Base-by-base conservation (phyloP, 1,140 invertebrate species). In the Procambarus virginalis region DNA sequence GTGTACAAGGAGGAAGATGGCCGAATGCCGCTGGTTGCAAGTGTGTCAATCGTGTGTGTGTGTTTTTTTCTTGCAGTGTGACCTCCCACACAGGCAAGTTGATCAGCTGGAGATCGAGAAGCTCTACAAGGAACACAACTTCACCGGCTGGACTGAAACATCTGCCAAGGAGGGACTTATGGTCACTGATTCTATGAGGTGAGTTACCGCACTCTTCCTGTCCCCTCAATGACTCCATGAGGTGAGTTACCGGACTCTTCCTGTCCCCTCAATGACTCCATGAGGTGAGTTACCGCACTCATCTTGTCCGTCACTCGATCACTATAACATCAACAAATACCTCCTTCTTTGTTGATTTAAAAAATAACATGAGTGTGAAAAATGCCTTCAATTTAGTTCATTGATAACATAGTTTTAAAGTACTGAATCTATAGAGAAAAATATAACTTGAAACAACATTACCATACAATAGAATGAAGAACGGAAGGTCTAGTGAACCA, bases 81-180 rank as follows among this genome's bases (percentile, higher is more conserved):
- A 95, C 92, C 92, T 95, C 49, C 92, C 92, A 8, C 93, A 94
- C 73, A 91, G 95, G 45, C 94, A 95, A 93, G 94, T 96, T 0
- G 94, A 95, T 79, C 95, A 95, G 93, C 93, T 94, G 88, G 95
- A 96, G 91, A 95, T 96, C 58, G 95, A 96, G 92, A 93, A 94
- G 34, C 93, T 95, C 91, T 95, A 95, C 93, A 95, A 94, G 92
- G 95, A 95, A 89, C 94, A 95, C 92, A 95, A 95, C 93, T 96
- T 95, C 93, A 94, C 95, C 85, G 95, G 95, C 6, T 96, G 95
- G 95, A 95, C 95, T 48, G 95, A 95, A 93, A 95, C 94, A 20
- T 95, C 95, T 1, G 95, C 95, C 3, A 95, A 95, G 93, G 95
- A 95, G 88, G 94, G 94, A n/a, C 92, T 95, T 4, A 96, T 95